Conservation (phyloP, 2,113 vertebrate species). For the Chinchilla lanigera region DNA sequence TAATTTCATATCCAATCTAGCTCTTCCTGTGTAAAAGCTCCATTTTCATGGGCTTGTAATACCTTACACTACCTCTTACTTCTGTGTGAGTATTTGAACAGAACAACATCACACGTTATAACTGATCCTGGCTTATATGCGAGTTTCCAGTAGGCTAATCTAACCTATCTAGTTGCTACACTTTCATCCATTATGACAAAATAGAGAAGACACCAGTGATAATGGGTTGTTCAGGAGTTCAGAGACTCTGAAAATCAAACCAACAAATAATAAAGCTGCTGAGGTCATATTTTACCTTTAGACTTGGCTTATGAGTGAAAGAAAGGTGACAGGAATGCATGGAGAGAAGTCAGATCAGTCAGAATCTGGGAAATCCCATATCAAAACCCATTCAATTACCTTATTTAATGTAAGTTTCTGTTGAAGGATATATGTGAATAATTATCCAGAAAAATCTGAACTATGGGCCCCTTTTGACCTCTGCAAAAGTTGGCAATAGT, state of each 20-base stretch:
- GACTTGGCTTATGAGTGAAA: not conserved
- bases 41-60: not conserved
- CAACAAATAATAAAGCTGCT: not conserved
- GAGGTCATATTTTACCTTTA: not conserved
- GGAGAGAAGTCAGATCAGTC: not conserved
- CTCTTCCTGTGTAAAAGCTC: not conserved
- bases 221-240: not conserved
- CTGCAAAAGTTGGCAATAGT: not conserved
- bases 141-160: not conserved
- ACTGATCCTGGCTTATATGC: not conserved
- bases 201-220: not conserved
- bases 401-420: not conserved
- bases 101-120: not conserved
- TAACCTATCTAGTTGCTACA: not conserved
- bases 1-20: constrained; percentile 1
- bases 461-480: not conserved
- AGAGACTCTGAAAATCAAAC: not conserved
- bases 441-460: not conserved
- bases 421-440: not conserved
- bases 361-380: not conserved
- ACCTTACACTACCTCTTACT: not conserved
- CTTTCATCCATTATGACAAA: not conserved
- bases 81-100: not conserved
- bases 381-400: not conserved
- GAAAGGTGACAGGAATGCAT: not conserved